phyloP scores from a whole-genome alignment of 2,797 vertebrate species.

The Coluber constrictor region DNA sequence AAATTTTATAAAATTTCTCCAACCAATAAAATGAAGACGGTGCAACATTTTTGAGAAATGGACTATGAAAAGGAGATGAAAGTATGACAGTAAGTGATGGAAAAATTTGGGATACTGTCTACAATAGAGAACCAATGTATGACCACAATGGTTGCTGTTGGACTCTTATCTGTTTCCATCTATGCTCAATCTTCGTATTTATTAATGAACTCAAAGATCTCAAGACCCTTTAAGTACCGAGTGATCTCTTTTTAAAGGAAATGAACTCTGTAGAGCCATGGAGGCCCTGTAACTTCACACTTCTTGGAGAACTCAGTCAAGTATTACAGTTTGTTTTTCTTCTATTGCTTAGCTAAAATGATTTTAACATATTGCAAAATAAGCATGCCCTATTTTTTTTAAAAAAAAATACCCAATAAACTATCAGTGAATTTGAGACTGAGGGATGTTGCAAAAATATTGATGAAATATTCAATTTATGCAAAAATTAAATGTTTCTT shows the following conservation, averaged over 20 bases:
- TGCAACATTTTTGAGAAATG: not conserved
- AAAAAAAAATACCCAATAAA: not conserved
- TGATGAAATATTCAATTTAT: not conserved
- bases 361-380: not conserved
- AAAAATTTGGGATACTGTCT: not conserved
- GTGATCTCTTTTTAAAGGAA: not conserved
- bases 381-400: not conserved
- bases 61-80: not conserved
- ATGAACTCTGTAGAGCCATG: not conserved
- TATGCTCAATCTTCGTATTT: not conserved
- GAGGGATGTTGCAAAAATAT: not conserved
- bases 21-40: not conserved
- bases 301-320: too few species aligned
- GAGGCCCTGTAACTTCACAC: not conserved
- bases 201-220: not conserved
- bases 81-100: not conserved
- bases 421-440: not conserved
- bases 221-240: not conserved
- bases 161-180: not conserved
- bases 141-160: not conserved
- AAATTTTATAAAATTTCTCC: too few species aligned
- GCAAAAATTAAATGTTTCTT: not conserved
- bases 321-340: not conserved
- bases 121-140: not conserved
- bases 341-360: not conserved